Evolutionary conservation across 2,888 invertebrate species (phyloP), one percentile per base, ranked within the genome.

Genomic region (Periphyllus acericola): DNA sequence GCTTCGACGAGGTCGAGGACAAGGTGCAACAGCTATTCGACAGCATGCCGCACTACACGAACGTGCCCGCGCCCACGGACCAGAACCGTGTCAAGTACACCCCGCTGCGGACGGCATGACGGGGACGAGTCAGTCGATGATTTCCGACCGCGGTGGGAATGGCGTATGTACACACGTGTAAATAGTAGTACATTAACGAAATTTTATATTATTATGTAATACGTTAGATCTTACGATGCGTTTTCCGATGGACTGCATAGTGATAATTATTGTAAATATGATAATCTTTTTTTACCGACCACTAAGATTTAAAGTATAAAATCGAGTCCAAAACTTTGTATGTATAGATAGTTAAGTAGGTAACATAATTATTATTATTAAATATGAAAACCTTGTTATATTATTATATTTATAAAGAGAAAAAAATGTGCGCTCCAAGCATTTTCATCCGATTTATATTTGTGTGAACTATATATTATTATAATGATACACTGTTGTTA

Each of bases 21-120:
- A 87, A 74, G 17, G 81, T 81, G 25, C 80, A 87, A 52, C 72
- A 60, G 55, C 11, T 87, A 32, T 87, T 81, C 72, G 80, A 74
- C 60, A 81, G 74, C 19, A 74, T 81, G 80, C 74, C 87, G 32
- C 80, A 80, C 8, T 87, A 81, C 80, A 81, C 74, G 21, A 87
- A 87, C 25, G 87, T 87, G 19, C 29, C 72, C 3, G 80, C 74
- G 9, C 29, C 74, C 17, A n/a, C 74, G 19, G 87, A 81, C 11
- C 76, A 36, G 9, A 74, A 36, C 74, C 34, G 40, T 25, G 60
- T 19, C 32, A 87, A 74, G 32, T 80, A 81, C 17, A 29, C 87
- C 9, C 76, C 84, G 5, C 25, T 76, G 34, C 76, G 74, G 52
- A 71, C 81, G 46, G 25, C 46, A 14, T 46, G 46, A 46, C n/a